These are phyloP conservation scores for Paramacrobiotus metropolitanus DNA, from an alignment of 1,140 invertebrate genomes.

Conservation along the genomic window DNA sequence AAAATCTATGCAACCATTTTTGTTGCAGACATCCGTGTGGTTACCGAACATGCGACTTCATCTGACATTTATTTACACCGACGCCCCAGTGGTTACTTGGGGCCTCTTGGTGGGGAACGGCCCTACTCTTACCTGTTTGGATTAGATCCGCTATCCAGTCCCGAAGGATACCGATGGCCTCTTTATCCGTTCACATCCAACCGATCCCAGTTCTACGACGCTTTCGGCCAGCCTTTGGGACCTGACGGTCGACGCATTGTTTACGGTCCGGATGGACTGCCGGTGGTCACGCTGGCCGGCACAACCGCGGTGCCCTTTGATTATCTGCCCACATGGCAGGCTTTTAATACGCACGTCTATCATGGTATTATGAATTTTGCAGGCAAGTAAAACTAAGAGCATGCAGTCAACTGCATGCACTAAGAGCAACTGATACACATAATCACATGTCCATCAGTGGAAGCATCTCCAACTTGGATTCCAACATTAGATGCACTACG, in stretches of 20 bases:
- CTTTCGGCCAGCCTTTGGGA: neutral
- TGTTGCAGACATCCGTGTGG: conserved; percentile 14
- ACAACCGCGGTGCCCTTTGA: neutral
- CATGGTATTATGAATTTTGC: neutral
- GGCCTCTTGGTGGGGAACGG: neutral
- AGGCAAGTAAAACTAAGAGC: neutral
- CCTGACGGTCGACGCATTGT: neutral
- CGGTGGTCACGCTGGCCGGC: neutral
- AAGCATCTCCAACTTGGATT: too few species aligned
- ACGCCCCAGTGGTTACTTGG: neutral
- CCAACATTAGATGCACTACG: too few species aligned
- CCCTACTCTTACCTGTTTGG: neutral
- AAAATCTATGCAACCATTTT: too few species aligned
- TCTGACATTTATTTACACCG: neutral
- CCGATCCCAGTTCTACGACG: neutral
- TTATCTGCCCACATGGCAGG: neutral
- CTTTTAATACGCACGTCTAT: neutral
- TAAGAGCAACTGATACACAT: neutral
- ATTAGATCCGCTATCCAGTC: neutral
- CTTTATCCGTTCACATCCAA: neutral
- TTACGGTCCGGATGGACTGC: neutral
- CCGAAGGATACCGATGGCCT: neutral
- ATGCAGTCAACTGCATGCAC: neutral
- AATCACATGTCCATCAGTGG: neutral
- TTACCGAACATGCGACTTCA: conserved; percentile 13